Base-by-base conservation (phyloP, 2,888 invertebrate species). In the Lottia gigantea region DNA sequence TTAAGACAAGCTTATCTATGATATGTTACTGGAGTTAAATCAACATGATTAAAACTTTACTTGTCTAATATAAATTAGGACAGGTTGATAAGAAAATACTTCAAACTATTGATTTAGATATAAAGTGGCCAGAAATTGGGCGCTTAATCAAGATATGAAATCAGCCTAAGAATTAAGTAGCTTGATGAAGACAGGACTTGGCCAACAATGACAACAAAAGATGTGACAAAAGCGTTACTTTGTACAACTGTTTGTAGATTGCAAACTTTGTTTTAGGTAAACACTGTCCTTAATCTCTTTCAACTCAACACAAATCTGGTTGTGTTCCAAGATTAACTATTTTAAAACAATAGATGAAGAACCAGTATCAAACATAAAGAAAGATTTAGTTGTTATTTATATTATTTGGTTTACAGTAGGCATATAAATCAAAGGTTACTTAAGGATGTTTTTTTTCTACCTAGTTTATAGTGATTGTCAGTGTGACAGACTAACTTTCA, bases 1-100 rank as follows among this genome's bases (percentile, higher is more conserved):
- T 55, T 55, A 55, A 19, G 55, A 19, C n/a, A n/a, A 55, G 55
- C 55, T 55, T 55, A 55, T 55, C 55, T 55, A 55, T 55, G 55
- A 55, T 55, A 55, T 55, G n/a, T 55, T 55, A 55, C 55, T 19
- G n/a, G n/a, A 11, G n/a, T 19, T 19, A 55, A 55, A 19, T 55
- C 55, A 55, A 55, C 55, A 55, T 55, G 55, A 55, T 55, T 55
- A 55, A 55, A 55, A 55, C 55, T 55, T n/a, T 31, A 31, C 31
- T 55, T 55, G 55, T 55, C 55, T 55, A 55, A 55, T 55, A 55
- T 55, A 55, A 55, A 55, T 55, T 55, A 55, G 55, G 55, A 55
- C 55, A 55, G 55, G 55, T 55, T 55, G 55, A 55, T 55, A 55
- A 55, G 55, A 55, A 55, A 55, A 55, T 55, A 55, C 55, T 55